These are phyloP conservation scores for Athrips mouffetella DNA, from an alignment of 2,888 invertebrate genomes.

Conservation along the genomic window DNA sequence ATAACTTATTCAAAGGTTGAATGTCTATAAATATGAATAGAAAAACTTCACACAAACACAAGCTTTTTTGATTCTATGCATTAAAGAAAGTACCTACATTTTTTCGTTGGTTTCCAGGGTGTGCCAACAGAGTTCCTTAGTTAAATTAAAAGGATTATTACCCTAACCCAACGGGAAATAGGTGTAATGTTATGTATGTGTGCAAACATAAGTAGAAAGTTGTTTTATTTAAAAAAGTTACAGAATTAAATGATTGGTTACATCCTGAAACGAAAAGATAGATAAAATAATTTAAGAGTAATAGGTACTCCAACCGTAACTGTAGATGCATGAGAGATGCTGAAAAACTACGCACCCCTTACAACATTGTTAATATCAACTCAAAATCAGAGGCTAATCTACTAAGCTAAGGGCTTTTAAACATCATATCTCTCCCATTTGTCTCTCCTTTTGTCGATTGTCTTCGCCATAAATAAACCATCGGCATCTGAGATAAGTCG, in stretches of 20 bases:
- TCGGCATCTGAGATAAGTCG: constrained; percentile 66
- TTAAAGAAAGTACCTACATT: too few species aligned
- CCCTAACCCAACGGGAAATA: too few species aligned
- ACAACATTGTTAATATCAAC: neutral
- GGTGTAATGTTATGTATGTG: too few species aligned
- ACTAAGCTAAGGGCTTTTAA: constrained; percentile 2
- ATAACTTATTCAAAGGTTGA: neutral
- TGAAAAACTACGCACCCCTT: neutral
- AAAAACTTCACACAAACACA: too few species aligned
- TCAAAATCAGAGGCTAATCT: constrained; percentile 6
- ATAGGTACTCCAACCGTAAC: neutral
- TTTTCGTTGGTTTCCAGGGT: too few species aligned
- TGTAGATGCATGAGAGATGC: too few species aligned
- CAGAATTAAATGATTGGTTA: too few species aligned
- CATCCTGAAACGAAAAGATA: too few species aligned
- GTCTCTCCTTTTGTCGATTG: constrained; percentile 67
- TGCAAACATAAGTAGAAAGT: too few species aligned
- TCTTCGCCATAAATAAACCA: constrained; percentile 67
- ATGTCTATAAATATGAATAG: too few species aligned
- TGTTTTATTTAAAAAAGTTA: too few species aligned
- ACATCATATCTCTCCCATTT: constrained; percentile 42
- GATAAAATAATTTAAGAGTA: neutral
- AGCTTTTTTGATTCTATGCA: too few species aligned
- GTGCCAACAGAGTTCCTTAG: neutral
- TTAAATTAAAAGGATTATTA: neutral